A percentile compares a stretch with the other conserved stretches of the same genome.
phyloP scores from a whole-genome alignment of 2,888 invertebrate genomes.

The Euplagia quadripunctaria region DNA sequence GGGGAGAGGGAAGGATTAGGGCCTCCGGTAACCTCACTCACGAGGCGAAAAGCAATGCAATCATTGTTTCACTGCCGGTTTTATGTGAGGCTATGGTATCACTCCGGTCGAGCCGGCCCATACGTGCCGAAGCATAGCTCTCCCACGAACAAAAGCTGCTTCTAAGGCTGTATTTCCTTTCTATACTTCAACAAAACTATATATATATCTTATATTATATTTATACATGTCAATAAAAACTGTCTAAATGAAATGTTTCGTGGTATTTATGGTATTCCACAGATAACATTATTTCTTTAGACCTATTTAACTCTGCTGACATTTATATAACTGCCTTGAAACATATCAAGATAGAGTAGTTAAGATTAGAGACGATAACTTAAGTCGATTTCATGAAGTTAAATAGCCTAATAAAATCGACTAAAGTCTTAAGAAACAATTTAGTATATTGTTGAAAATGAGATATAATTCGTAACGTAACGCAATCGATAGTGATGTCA shows the following conservation, averaged over 20 bases:
- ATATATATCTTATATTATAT: too few relatives aligned
- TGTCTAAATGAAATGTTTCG: slow-evolving; percentile 63
- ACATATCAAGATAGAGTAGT: slow-evolving; percentile 56
- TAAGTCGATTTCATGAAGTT: slow-evolving; percentile 35
- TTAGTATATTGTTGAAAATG: slow-evolving; percentile 1
- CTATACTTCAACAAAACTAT: too few relatives aligned
- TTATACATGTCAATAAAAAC: slow-evolving; percentile 40
- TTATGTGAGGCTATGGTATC: too few relatives aligned
- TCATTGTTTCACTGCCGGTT: too few relatives aligned
- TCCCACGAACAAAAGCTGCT: too few relatives aligned
- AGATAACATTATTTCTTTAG: slow-evolving; percentile 71
- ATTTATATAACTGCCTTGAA: slow-evolving; percentile 70
- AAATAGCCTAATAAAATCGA: slow-evolving; percentile 28
- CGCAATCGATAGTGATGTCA: background rate
- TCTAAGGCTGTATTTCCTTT: too few relatives aligned
- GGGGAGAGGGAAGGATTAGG: too few relatives aligned
- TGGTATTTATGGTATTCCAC: slow-evolving; percentile 68
- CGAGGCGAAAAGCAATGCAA: too few relatives aligned
- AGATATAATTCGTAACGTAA: background rate
- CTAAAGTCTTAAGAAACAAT: slow-evolving; percentile 21
- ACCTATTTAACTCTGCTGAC: slow-evolving; percentile 56
- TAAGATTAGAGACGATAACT: slow-evolving; percentile 23
- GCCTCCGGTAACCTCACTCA: too few relatives aligned
- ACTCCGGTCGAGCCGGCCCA: too few relatives aligned
- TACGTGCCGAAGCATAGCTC: too few relatives aligned